Percentiles rank a stretch among this genome's conserved stretches.
Conservation (phyloP, 2,113 vertebrate genomes). For the Anoplopoma fimbria region DNA sequence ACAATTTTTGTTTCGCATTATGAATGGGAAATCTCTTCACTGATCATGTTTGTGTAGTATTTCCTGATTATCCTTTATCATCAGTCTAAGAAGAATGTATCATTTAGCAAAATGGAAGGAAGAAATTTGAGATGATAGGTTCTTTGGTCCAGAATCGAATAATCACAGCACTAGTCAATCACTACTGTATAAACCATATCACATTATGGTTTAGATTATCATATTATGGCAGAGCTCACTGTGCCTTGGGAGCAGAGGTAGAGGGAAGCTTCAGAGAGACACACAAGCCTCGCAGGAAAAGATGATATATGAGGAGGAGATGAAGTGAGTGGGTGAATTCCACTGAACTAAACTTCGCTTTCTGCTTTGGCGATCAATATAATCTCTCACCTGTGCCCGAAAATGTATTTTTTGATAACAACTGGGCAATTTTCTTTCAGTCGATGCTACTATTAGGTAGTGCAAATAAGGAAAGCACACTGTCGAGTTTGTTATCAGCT, state of each 20-base stretch:
- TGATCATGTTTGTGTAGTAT: slow-evolving; percentile 1
- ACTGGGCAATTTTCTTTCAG: neutral
- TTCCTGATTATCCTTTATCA: slow-evolving; percentile 27
- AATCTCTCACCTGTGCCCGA: neutral
- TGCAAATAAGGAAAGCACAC: neutral
- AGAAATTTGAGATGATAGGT: slow-evolving; percentile 51
- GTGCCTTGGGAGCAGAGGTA: slow-evolving; percentile 42
- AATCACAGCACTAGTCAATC: slow-evolving; percentile 61
- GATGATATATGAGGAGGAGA: slow-evolving; percentile 49
- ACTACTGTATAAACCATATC: slow-evolving; percentile 65
- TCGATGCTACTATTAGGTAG: neutral
- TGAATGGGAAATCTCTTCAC: slow-evolving; percentile 10
- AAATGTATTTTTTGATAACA: slow-evolving; percentile 3
- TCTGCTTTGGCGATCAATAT: slow-evolving; percentile 23
- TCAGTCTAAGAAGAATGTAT: slow-evolving; percentile 16
- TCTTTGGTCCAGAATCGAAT: slow-evolving; percentile 66
- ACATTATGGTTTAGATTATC: slow-evolving; percentile 70
- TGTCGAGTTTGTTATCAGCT: neutral
- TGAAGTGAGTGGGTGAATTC: slow-evolving; percentile 47
- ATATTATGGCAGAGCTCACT: slow-evolving; percentile 60
- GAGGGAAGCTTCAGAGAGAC: slow-evolving; percentile 40
- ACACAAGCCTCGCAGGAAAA: slow-evolving; percentile 56
- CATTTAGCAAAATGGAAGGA: slow-evolving; percentile 30
- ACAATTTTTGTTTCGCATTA: neutral
- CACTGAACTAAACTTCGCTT: slow-evolving; percentile 45